These are phyloP conservation scores for Lepidurus packardi DNA, from an alignment of 1,140 invertebrate genomes.

Conservation along the genomic window DNA sequence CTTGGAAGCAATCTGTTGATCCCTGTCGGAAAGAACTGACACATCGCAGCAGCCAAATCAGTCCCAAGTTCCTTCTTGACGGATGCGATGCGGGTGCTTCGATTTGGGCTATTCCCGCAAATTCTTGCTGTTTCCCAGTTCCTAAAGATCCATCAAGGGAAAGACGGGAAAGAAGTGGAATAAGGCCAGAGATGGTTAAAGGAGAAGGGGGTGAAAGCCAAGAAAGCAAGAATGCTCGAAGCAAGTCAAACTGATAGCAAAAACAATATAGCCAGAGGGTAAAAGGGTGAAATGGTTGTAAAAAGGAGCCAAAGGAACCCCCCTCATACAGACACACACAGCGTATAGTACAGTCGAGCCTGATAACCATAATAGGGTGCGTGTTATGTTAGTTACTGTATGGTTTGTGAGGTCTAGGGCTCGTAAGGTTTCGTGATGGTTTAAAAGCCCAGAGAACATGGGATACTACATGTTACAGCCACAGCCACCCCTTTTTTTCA, in stretches of 20 bases:
- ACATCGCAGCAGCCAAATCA: neutral
- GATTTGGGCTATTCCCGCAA: neutral
- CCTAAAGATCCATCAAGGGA: neutral
- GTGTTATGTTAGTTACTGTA: neutral
- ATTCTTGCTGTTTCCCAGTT: neutral
- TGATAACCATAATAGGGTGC: neutral
- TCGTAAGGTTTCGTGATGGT: too few species aligned
- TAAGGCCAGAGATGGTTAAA: neutral
- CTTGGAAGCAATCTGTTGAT: conserved; percentile 12
- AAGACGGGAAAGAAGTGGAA: neutral
- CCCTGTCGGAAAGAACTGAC: neutral
- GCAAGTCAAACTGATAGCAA: conserved; percentile 1
- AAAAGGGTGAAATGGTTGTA: neutral
- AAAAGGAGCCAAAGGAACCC: neutral
- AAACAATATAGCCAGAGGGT: neutral
- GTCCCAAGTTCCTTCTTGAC: neutral
- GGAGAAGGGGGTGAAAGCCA: neutral
- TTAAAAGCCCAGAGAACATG: too few species aligned
- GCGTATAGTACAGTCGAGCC: neutral
- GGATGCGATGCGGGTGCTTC: neutral
- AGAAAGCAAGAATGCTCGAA: neutral
- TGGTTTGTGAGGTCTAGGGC: too few species aligned
- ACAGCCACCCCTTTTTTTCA: neutral
- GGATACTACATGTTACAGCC: too few species aligned
- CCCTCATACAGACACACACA: neutral